These are phyloP conservation scores for Acrocephalus kingi DNA, from an alignment of 2,113 vertebrate species.

Conservation along the genomic window DNA sequence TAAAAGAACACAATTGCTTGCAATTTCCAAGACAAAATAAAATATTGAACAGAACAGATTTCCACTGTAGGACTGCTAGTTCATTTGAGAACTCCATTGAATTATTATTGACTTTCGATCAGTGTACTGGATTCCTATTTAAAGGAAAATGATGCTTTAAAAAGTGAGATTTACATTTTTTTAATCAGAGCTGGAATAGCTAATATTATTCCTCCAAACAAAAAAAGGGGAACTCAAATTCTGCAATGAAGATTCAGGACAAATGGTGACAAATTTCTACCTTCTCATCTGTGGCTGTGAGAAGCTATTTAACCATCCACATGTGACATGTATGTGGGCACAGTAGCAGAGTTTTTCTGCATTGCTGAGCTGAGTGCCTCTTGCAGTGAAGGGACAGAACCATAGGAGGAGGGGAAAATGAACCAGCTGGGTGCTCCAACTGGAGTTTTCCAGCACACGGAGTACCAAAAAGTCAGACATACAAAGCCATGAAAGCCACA, in stretches of 20 bases:
- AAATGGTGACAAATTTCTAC: not conserved
- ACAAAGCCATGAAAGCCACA: not conserved
- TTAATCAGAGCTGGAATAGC: not conserved
- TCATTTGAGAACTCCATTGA: not conserved
- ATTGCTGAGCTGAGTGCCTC: not conserved
- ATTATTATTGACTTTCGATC: not conserved
- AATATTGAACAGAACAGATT: not conserved
- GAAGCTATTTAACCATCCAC: not conserved
- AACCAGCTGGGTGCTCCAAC: not conserved
- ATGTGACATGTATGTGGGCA: not conserved
- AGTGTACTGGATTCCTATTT: not conserved
- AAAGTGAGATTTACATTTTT: not conserved
- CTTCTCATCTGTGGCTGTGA: not conserved
- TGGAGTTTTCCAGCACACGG: not conserved
- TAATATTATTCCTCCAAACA: not conserved
- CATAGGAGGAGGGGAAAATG: not conserved
- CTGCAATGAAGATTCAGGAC: not conserved
- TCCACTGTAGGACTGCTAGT: not conserved
- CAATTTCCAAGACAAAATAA: slow-evolving; percentile 5
- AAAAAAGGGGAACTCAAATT: not conserved
- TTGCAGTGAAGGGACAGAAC: not conserved
- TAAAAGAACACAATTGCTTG: not conserved
- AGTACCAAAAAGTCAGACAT: not conserved
- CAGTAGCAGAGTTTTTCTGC: not conserved
- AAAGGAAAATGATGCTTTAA: not conserved